A percentile compares a stretch with the other conserved stretches of the same genome.
Conservation (phyloP, 2,113 vertebrate species). For the Podarcis muralis region DNA sequence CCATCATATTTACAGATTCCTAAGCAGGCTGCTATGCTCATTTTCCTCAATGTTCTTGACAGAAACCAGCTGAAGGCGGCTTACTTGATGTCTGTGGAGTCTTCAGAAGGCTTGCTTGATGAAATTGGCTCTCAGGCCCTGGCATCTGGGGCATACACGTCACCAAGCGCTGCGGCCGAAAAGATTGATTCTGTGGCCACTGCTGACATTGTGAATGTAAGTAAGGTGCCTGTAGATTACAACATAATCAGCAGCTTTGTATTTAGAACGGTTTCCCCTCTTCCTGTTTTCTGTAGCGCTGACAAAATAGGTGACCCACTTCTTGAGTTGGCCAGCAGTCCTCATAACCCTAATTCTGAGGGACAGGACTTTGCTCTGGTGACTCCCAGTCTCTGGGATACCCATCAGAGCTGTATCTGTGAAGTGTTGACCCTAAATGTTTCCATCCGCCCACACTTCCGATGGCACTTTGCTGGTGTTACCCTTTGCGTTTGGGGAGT, state of each 20-base stretch:
- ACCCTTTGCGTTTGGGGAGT: fast-evolving
- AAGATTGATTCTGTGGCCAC: conserved; percentile 87
- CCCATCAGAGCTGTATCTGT: neutral
- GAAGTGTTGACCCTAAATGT: neutral
- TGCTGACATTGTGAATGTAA: conserved; percentile 88
- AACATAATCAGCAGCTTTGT: neutral
- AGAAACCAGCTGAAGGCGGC: conserved; percentile 89
- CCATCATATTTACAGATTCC: neutral
- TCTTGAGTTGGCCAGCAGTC: neutral
- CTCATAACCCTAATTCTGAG: neutral
- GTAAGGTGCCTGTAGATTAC: conserved; percentile 48
- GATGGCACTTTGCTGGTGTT: neutral
- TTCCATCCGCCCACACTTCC: too few species aligned
- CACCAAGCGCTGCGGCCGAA: conserved; percentile 78
- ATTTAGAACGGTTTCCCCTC: neutral
- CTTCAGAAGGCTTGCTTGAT: conserved; percentile 83
- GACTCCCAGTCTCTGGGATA: neutral
- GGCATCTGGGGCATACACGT: conserved; percentile 76
- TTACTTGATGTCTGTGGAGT: conserved; percentile 90
- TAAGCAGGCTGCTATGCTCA: neutral
- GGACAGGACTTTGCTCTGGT: neutral
- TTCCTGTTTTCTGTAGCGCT: neutral
- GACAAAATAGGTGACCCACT: neutral
- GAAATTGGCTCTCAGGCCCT: conserved; percentile 87
- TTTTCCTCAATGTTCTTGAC: conserved; percentile 37